phyloP scores from a whole-genome alignment of 2,113 vertebrate species.

The Cyprinodon tularosa region DNA sequence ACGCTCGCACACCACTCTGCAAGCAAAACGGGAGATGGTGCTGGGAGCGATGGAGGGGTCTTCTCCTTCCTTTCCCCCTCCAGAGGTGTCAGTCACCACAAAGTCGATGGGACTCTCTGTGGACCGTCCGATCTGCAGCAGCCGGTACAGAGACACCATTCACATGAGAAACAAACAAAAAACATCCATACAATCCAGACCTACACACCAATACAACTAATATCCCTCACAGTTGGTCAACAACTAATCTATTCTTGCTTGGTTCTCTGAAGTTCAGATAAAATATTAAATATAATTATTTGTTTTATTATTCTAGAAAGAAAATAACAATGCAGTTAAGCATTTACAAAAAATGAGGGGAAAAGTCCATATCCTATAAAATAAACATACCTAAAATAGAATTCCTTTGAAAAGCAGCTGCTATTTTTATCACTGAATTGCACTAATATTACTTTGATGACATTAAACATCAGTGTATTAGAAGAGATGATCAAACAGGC shows the following conservation, averaged over 20 bases:
- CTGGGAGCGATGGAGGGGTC: constrained; percentile 94
- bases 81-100: constrained; percentile 94
- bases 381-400: constrained; percentile 43
- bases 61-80: constrained; percentile 81
- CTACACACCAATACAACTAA: neutral
- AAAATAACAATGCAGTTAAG: neutral
- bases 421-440: constrained; percentile 6
- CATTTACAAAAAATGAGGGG: neutral
- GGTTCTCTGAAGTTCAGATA: neutral
- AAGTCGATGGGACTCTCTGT: constrained; percentile 99
- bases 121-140: constrained; percentile 90
- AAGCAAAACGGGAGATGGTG: constrained; percentile 98
- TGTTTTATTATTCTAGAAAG: neutral
- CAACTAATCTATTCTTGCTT: neutral
- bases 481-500: neutral
- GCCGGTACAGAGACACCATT: neutral
- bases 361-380: neutral
- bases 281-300: neutral
- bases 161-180: neutral
- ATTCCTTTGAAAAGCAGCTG: neutral
- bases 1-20: constrained; percentile 95
- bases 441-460: constrained; percentile 22
- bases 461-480: constrained; percentile 44
- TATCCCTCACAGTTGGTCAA: neutral
- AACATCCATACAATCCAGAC: neutral